Percentiles rank a stretch among this genome's conserved stretches.
These are phyloP conservation scores for Callosobruchus maculatus DNA, from an alignment of 2,888 invertebrate genomes.

Conservation along the genomic window DNA sequence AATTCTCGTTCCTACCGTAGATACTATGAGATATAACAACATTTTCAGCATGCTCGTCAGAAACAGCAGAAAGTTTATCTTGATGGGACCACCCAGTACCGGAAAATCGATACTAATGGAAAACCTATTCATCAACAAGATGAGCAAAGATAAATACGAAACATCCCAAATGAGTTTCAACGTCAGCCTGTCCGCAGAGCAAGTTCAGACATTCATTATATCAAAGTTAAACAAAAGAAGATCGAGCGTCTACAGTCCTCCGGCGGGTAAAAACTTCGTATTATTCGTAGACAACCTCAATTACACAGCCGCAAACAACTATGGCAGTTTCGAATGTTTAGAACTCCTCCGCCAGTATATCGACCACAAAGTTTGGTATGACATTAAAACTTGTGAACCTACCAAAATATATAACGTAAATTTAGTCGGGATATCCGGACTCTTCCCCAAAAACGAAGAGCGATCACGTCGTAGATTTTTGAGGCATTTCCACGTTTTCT, in stretches of 20 bases:
- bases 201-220: conserved; percentile 53
- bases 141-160: conserved; percentile 52
- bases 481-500: conserved; percentile 60
- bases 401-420: conserved; percentile 55
- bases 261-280: conserved; percentile 54
- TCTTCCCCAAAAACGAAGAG: conserved; percentile 50
- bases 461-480: conserved; percentile 55
- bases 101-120: conserved; percentile 61
- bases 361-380: conserved; percentile 62
- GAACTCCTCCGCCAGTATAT: conserved; percentile 63
- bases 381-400: conserved; percentile 53
- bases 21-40: conserved; percentile 54
- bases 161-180: conserved; percentile 57
- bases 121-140: conserved; percentile 48
- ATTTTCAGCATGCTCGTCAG: conserved; percentile 55
- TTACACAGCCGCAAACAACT: conserved; percentile 52
- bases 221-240: conserved; percentile 52
- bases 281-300: conserved; percentile 67
- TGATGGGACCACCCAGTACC: conserved; percentile 60
- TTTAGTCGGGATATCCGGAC: conserved; percentile 57
- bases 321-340: conserved; percentile 54
- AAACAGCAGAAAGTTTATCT: conserved; percentile 61
- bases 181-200: conserved; percentile 50
- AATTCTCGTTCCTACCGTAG: conserved; percentile 57
- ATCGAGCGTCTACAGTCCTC: conserved; percentile 57